Evolutionary conservation across 2,113 vertebrate genomes (phyloP).

Genomic region (Rallus limicola): DNA sequence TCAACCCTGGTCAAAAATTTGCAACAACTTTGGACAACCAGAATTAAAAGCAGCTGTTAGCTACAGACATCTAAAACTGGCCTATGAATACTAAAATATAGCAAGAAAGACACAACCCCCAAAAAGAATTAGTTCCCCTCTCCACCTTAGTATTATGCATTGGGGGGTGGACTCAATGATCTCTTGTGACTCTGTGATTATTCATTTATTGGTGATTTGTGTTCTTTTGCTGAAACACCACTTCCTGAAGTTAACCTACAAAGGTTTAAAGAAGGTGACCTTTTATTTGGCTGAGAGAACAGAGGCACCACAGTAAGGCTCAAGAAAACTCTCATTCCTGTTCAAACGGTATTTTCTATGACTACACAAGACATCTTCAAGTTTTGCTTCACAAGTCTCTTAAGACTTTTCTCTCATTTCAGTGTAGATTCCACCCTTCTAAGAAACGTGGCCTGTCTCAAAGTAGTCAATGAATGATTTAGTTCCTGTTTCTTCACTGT

Average conservation of each 20-base stretch:
- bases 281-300: background rate
- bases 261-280: background rate
- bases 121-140: background rate
- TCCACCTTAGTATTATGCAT: background rate
- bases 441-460: background rate
- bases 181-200: background rate
- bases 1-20: background rate
- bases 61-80: background rate
- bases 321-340: background rate
- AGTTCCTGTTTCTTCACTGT: background rate
- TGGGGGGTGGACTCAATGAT: too few relatives aligned
- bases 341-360: background rate
- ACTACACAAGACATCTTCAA: background rate
- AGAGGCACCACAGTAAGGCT: background rate
- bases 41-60: background rate
- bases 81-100: background rate
- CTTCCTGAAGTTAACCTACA: background rate
- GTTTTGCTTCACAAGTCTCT: background rate
- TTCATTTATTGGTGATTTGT: constrained; percentile 3
- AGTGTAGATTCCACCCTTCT: background rate
- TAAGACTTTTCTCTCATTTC: background rate
- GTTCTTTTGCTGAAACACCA: background rate
- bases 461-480: background rate
- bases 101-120: background rate
- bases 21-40: background rate